Evolutionary conservation across 1,140 invertebrate species (phyloP).

Genomic region (Wasmannia auropunctata): DNA sequence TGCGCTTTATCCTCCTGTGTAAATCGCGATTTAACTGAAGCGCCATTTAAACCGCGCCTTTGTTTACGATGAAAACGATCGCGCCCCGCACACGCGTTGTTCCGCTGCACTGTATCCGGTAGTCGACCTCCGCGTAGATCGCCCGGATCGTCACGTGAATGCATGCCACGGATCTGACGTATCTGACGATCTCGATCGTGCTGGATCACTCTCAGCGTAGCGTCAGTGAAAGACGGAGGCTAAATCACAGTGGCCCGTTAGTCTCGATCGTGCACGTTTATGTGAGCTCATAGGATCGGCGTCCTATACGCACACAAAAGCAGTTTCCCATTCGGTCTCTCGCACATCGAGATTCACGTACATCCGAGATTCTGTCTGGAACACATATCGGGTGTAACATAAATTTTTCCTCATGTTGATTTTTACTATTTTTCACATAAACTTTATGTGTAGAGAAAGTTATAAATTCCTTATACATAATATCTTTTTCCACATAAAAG

Average conservation of each 20-base stretch:
- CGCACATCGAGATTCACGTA: not conserved
- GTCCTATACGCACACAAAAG: slow-evolving; percentile 13
- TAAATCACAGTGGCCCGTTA: slow-evolving; percentile 39
- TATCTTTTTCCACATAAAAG: not conserved
- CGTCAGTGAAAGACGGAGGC: slow-evolving; percentile 1
- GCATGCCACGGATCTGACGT: slow-evolving; percentile 45
- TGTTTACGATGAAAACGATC: slow-evolving; percentile 65
- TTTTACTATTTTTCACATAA: not conserved
- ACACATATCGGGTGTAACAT: not conserved
- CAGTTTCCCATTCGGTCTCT: slow-evolving; percentile 6
- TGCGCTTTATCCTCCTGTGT: slow-evolving; percentile 35
- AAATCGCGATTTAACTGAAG: slow-evolving; percentile 51
- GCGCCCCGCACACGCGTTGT: slow-evolving; percentile 39
- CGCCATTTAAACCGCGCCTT: slow-evolving; percentile 66
- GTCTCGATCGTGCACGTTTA: slow-evolving; percentile 37
- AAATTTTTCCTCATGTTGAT: not conserved
- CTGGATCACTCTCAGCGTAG: slow-evolving; percentile 37
- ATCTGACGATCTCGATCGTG: slow-evolving; percentile 73
- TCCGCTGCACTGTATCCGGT: slow-evolving; percentile 64
- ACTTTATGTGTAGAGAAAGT: not conserved
- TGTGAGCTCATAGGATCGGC: not conserved
- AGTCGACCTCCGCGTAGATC: slow-evolving; percentile 64
- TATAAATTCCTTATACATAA: not conserved
- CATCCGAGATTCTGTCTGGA: not conserved
- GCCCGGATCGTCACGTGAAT: slow-evolving; percentile 58